Conservation (phyloP, 2,888 invertebrate genomes). For the Geotrupes spiniger region DNA sequence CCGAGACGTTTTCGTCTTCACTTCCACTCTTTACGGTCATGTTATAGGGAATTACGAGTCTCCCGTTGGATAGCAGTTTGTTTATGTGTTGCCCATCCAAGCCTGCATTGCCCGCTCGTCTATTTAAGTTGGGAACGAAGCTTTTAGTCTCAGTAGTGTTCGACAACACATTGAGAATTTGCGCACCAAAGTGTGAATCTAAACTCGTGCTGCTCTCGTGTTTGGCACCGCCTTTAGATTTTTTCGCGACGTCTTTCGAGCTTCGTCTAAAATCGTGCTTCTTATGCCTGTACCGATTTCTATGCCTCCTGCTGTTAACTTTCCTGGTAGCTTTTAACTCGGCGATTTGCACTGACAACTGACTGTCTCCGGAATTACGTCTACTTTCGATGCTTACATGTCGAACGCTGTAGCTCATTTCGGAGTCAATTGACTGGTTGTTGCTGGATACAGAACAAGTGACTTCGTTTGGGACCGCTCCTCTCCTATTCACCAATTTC, state of each 20-base stretch:
- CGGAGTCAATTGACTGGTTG: slow-evolving; percentile 58
- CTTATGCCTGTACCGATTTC: slow-evolving; percentile 21
- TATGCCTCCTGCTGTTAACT: slow-evolving; percentile 44
- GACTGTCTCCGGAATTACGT: slow-evolving; percentile 84
- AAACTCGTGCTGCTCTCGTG: slow-evolving; percentile 71
- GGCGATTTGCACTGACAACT: slow-evolving; percentile 79
- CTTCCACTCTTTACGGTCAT: slow-evolving; percentile 37
- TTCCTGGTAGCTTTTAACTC: slow-evolving; percentile 74
- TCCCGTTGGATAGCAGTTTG: slow-evolving; percentile 44
- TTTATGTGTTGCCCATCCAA: slow-evolving; percentile 50
- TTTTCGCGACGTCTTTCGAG: slow-evolving; percentile 33
- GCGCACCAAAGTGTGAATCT: slow-evolving; percentile 75
- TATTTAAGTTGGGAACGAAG: slow-evolving; percentile 57
- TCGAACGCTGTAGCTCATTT: slow-evolving; percentile 72
- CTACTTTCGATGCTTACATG: slow-evolving; percentile 84
- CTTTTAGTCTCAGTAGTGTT: slow-evolving; percentile 51
- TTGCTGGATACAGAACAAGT: slow-evolving; percentile 55
- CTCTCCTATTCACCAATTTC: slow-evolving; percentile 78
- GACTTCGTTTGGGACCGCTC: slow-evolving; percentile 69
- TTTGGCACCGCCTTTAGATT: slow-evolving; percentile 29
- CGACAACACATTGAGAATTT: slow-evolving; percentile 62
- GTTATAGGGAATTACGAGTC: slow-evolving; percentile 41
- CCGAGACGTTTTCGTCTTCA: slow-evolving; percentile 47
- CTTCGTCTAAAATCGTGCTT: slow-evolving; percentile 34
- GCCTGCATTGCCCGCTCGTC: slow-evolving; percentile 51